These are phyloP conservation scores for Acrocyrtus sp. DNA, from an alignment of 2,888 invertebrate genomes.

Conservation along the genomic window DNA sequence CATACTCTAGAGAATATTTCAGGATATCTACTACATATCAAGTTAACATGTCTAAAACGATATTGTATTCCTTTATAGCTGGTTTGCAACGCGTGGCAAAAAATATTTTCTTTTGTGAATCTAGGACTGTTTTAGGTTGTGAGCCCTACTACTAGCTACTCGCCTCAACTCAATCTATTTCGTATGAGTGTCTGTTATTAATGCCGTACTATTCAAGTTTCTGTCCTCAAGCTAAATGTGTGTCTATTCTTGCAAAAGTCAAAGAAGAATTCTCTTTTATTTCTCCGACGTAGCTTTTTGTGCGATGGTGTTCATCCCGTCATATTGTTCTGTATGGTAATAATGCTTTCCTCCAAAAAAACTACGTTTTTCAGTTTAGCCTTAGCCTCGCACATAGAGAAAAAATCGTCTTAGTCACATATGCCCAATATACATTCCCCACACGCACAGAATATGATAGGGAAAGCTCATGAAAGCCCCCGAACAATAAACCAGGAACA, in stretches of 20 bases:
- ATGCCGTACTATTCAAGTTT: too few relatives aligned
- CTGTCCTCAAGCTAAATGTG: neutral
- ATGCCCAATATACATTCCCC: constrained; percentile 1
- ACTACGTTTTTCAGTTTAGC: neutral
- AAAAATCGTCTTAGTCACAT: constrained; percentile 2
- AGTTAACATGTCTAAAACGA: too few relatives aligned
- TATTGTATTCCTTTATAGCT: too few relatives aligned
- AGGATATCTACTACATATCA: too few relatives aligned
- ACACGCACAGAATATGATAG: constrained; percentile 7
- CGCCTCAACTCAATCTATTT: too few relatives aligned
- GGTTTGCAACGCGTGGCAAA: too few relatives aligned
- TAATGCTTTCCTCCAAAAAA: constrained; percentile 20
- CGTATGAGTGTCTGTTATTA: too few relatives aligned
- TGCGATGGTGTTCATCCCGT: neutral
- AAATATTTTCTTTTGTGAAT: too few relatives aligned
- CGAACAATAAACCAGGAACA: constrained; percentile 4
- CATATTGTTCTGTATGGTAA: neutral
- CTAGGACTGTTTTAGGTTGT: too few relatives aligned
- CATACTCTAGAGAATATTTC: too few relatives aligned
- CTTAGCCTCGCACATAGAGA: neutral
- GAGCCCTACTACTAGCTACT: too few relatives aligned
- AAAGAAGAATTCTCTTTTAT: neutral
- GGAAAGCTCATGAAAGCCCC: neutral
- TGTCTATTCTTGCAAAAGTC: neutral
- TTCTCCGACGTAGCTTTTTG: neutral